A percentile compares a stretch with the other conserved stretches of the same genome.
These are phyloP conservation scores for Camponotus floridanus DNA, from an alignment of 1,140 invertebrate genomes.

Conservation along the genomic window DNA sequence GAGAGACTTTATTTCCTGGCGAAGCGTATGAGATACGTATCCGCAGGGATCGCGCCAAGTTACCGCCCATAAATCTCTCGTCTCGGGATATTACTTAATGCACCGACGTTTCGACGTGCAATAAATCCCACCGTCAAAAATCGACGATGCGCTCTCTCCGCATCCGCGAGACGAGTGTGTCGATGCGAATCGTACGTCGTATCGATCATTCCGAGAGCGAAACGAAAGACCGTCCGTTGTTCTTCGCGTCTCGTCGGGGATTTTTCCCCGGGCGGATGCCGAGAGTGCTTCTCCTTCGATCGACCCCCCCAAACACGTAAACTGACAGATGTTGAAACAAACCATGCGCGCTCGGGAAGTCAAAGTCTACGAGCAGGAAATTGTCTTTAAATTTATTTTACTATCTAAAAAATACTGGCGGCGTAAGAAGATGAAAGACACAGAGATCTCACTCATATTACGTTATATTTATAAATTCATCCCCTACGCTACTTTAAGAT, in stretches of 20 bases:
- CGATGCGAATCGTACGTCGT: conserved; percentile 49
- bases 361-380: not conserved
- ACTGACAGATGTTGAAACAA: not conserved
- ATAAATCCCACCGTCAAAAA: conserved; percentile 67
- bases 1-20: conserved; percentile 72
- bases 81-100: conserved; percentile 72
- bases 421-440: not conserved
- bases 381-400: not conserved
- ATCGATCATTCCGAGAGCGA: conserved; percentile 50
- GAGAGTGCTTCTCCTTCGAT: not conserved
- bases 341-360: not conserved
- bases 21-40: not conserved
- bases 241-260: conserved; percentile 7
- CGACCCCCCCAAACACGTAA: not conserved
- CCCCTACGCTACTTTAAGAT: not conserved
- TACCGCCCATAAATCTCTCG: conserved; percentile 68
- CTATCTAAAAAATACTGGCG: not conserved
- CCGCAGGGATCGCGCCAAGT: conserved; percentile 44
- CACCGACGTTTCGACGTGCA: conserved; percentile 66
- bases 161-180: conserved; percentile 19
- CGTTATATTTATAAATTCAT: not conserved
- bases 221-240: conserved; percentile 52
- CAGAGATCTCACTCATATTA: not conserved
- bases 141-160: conserved; percentile 36
- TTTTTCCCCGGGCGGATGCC: conserved; percentile 8